A percentile compares a stretch with the other conserved stretches of the same genome.
These are phyloP conservation scores for Eristalis intricaria DNA, from an alignment of 2,888 invertebrate species.

Conservation along the genomic window DNA sequence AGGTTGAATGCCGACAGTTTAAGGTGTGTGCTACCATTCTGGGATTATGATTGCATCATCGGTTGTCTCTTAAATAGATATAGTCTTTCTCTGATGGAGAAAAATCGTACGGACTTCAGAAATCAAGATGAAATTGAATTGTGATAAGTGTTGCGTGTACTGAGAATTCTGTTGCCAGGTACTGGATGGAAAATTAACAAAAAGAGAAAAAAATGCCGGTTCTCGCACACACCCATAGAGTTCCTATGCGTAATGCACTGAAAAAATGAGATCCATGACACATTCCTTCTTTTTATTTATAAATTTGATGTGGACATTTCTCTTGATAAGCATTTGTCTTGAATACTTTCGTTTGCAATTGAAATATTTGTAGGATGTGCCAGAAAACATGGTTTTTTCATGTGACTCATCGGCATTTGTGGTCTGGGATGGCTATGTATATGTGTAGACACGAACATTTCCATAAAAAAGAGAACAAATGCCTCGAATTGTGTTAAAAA, in stretches of 20 bases:
- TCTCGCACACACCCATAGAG: neutral
- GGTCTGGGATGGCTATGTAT: neutral
- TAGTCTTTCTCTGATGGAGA: neutral
- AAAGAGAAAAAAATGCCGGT: neutral
- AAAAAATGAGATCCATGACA: neutral
- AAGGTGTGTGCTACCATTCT: neutral
- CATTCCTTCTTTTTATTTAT: neutral
- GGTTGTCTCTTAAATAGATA: neutral
- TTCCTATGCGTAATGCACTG: neutral
- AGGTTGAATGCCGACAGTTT: neutral
- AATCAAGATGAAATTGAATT: neutral
- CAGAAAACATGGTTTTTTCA: neutral
- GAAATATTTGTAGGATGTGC: neutral
- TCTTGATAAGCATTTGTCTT: neutral
- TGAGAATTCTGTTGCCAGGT: neutral
- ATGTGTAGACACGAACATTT: neutral
- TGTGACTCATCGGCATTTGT: neutral
- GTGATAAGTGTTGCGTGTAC: neutral
- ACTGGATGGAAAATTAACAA: neutral
- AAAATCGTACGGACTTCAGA: neutral
- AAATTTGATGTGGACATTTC: neutral
- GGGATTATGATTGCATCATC: neutral
- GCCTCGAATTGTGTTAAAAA: neutral
- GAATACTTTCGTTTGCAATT: neutral
- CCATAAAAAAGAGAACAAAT: no score